phyloP scores from a whole-genome alignment of 2,888 invertebrate genomes.

The Chrysodeixis includens region DNA sequence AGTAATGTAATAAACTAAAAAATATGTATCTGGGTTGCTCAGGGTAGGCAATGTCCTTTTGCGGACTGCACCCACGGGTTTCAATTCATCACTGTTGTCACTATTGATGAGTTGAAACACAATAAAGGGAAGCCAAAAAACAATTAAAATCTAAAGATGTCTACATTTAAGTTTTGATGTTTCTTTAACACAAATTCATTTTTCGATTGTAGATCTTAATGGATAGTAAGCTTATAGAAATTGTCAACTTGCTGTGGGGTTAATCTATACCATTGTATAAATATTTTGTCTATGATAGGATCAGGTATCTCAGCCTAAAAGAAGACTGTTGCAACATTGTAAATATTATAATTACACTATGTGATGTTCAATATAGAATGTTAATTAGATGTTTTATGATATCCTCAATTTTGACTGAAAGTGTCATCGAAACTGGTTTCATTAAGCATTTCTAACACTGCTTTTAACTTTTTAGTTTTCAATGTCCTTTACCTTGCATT shows the following conservation, averaged over 20 bases:
- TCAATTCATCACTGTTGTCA: too few relatives aligned
- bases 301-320: constrained; percentile 9
- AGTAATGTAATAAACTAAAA: too few relatives aligned
- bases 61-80: too few relatives aligned
- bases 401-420: constrained; percentile 18
- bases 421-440: background rate
- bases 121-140: too few relatives aligned
- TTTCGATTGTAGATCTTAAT: background rate
- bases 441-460: background rate
- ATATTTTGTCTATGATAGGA: constrained; percentile 3
- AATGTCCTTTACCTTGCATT: too few relatives aligned
- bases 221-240: background rate
- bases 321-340: constrained; percentile 31
- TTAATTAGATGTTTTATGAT: constrained; percentile 11
- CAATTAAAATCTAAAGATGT: too few relatives aligned
- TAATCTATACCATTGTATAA: background rate
- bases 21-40: too few relatives aligned
- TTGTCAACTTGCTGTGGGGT: background rate
- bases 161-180: too few relatives aligned
- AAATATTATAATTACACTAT: constrained; percentile 31
- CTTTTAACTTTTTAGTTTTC: background rate
- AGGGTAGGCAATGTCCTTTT: too few relatives aligned
- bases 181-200: background rate
- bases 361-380: constrained; percentile 18
- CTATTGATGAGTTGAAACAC: too few relatives aligned